Evolutionary conservation across 1,140 invertebrate species (phyloP).

Genomic region (Elymnias hypermnestra): DNA sequence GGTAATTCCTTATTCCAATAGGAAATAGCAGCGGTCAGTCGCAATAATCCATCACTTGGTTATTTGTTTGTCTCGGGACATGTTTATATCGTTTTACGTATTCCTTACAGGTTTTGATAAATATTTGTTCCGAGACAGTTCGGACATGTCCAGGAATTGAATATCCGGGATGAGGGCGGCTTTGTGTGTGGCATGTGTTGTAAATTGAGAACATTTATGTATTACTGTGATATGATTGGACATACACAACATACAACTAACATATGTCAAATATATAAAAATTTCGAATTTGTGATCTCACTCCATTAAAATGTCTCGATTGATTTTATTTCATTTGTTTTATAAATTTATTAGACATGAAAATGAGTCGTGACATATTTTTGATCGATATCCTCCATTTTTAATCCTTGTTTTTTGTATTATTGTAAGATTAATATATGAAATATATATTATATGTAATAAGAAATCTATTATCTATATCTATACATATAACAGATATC

Average conservation of each 20-base stretch:
- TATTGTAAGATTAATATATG: too few species aligned
- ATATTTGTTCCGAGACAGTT: constrained; percentile 69
- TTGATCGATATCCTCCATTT: too few species aligned
- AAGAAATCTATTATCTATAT: too few species aligned
- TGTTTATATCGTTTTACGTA: constrained; percentile 73
- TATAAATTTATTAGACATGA: too few species aligned
- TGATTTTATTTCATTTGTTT: too few species aligned
- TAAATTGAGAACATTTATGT: constrained; percentile 18
- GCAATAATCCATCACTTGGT: constrained; percentile 73
- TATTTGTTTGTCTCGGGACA: constrained; percentile 57
- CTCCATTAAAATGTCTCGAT: too few species aligned
- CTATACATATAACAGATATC: too few species aligned
- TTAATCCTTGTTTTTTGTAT: too few species aligned
- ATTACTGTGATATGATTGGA: constrained; percentile 4
- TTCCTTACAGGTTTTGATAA: constrained; percentile 74
- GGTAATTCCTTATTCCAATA: constrained; percentile 74
- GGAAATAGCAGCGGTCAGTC: constrained; percentile 71
- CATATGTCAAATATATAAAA: too few species aligned
- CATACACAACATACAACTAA: constrained; percentile 2
- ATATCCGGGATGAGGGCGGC: constrained; percentile 55
- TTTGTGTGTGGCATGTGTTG: constrained; percentile 57
- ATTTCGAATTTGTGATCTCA: too few species aligned
- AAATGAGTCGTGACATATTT: too few species aligned
- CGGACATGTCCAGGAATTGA: constrained; percentile 67
- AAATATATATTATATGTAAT: too few species aligned